A percentile compares a stretch with the other conserved stretches of the same genome.
Conservation (phyloP, 2,888 invertebrate genomes). For the Choreutis nemorana region DNA sequence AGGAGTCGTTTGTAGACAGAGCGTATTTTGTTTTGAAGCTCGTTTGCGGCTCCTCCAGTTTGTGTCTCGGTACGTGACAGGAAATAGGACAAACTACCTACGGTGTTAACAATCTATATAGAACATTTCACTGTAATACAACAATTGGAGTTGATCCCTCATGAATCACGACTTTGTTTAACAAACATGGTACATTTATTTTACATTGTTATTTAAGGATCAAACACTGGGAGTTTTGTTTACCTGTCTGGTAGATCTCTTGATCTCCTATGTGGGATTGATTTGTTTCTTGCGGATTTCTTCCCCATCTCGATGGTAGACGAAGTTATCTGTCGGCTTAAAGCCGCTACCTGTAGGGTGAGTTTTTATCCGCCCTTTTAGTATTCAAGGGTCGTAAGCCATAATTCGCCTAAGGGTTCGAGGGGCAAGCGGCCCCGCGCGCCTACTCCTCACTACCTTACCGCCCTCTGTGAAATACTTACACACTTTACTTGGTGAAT, state of each 20-base stretch:
- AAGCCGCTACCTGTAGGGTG: constrained; percentile 48
- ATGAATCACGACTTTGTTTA: constrained; percentile 15
- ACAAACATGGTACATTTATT: constrained; percentile 25
- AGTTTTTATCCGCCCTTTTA: constrained; percentile 51
- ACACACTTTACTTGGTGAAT: constrained; percentile 1
- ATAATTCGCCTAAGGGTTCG: constrained; percentile 50
- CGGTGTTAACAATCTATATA: constrained; percentile 3
- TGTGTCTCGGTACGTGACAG: constrained; percentile 33
- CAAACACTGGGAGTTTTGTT: constrained; percentile 38
- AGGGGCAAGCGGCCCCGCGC: constrained; percentile 33
- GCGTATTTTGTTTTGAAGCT: constrained; percentile 17
- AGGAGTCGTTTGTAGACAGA: constrained; percentile 8
- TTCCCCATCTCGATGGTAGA: constrained; percentile 31
- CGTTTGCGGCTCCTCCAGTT: constrained; percentile 29
- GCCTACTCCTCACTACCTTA: constrained; percentile 27
- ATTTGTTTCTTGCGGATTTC: constrained; percentile 46
- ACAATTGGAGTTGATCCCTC: constrained; percentile 5
- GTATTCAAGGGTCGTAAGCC: constrained; percentile 49
- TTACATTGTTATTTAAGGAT: constrained; percentile 40
- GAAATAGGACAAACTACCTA: constrained; percentile 27
- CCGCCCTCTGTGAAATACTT: constrained; percentile 27
- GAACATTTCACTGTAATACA: background rate
- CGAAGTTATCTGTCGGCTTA: constrained; percentile 53
- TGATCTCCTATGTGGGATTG: constrained; percentile 37
- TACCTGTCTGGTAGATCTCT: constrained; percentile 39